A percentile compares a stretch with the other conserved stretches of the same genome.
These are phyloP conservation scores for Lerema accius DNA, from an alignment of 1,140 invertebrate genomes.

Conservation along the genomic window DNA sequence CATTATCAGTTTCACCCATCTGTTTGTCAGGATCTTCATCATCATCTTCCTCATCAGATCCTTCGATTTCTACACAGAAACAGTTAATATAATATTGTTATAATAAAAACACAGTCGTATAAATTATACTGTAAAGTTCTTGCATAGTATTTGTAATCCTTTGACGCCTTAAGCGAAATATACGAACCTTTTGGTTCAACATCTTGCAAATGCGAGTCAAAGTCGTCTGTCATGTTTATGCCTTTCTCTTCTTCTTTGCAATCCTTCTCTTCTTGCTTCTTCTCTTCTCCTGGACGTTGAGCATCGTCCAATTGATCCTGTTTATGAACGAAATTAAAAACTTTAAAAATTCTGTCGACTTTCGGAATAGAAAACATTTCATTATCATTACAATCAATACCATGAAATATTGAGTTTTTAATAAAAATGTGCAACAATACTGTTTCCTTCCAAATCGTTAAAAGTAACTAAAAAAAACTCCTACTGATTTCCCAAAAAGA, in stretches of 20 bases:
- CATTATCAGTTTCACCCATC: conserved; percentile 96
- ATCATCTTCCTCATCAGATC: conserved; percentile 87
- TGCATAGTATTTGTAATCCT: neutral
- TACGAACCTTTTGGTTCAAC: conserved; percentile 85
- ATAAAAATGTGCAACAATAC: too few relatives aligned
- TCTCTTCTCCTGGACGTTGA: conserved; percentile 89
- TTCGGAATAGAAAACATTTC: too few relatives aligned
- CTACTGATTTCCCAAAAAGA: too few relatives aligned
- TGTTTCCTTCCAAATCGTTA: too few relatives aligned
- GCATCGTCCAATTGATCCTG: conserved; percentile 97
- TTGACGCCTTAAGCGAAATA: neutral
- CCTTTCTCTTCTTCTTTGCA: conserved; percentile 96
- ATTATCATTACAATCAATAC: too few relatives aligned
- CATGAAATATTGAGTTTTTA: too few relatives aligned
- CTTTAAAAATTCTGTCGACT: too few relatives aligned
- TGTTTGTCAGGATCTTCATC: conserved; percentile 94
- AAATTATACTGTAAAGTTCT: too few relatives aligned
- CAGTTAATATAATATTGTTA: too few relatives aligned
- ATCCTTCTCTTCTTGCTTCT: conserved; percentile 89
- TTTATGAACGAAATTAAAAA: conserved; percentile 1
- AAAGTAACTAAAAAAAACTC: too few relatives aligned
- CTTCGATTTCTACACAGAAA: conserved; percentile 68
- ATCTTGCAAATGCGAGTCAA: conserved; percentile 88
- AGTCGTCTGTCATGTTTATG: conserved; percentile 96
- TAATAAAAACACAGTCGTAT: too few relatives aligned